A percentile compares a stretch with the other conserved stretches of the same genome.
phyloP scores from a whole-genome alignment of 2,797 vertebrate species.

The Steatocranus sp. region DNA sequence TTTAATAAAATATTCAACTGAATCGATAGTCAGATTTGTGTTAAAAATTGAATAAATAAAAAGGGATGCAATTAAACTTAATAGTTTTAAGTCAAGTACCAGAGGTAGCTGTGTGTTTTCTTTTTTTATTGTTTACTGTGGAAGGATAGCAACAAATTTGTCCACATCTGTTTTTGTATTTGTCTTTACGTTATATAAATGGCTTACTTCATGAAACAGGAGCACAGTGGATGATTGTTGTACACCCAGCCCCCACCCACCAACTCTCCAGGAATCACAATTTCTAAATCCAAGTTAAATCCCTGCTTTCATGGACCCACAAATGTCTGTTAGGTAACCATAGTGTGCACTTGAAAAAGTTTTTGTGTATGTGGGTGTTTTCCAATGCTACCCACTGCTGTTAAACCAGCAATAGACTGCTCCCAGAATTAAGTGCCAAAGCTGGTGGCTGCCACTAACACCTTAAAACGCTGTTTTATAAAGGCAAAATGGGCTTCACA shows the following conservation, averaged over 20 bases:
- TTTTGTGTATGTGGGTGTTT: constrained; percentile 14
- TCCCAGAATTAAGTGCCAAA: constrained; percentile 26
- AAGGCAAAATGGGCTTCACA: constrained; percentile 21
- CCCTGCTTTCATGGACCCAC: background rate
- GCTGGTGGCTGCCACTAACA: constrained; percentile 29
- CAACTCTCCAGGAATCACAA: background rate
- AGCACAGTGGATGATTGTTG: background rate
- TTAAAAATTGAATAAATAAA: background rate
- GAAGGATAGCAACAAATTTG: background rate
- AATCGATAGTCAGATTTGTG: background rate
- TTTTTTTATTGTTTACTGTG: background rate
- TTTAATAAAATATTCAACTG: background rate
- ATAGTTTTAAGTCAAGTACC: background rate
- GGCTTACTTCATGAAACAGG: background rate
- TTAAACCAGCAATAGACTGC: constrained; percentile 19
- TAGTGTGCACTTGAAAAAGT: background rate
- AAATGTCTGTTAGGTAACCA: constrained; percentile 2
- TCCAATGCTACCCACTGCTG: background rate
- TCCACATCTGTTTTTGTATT: background rate
- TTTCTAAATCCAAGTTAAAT: background rate
- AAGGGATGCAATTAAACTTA: background rate
- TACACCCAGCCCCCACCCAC: background rate
- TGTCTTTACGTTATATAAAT: background rate
- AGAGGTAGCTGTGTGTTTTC: rapidly evolving
- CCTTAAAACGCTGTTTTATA: constrained; percentile 44